Evolutionary conservation across 2,888 invertebrate species (phyloP), one percentile per base, ranked within the genome.

Genomic region (Melolontha melolontha): DNA sequence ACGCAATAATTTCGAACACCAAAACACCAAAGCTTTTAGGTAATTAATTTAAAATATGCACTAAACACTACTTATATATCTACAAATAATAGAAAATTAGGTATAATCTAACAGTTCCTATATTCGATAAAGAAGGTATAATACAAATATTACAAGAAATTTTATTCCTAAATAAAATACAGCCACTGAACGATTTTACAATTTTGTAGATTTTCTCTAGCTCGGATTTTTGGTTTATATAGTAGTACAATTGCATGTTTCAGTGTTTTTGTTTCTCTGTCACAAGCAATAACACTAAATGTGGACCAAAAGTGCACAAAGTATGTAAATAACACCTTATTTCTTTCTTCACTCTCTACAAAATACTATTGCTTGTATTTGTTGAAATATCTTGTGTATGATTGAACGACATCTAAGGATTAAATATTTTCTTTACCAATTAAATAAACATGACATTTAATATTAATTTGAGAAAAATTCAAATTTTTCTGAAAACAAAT

Each of bases 211-310:
- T 39, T 27, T 47, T 62, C 34, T 34, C 29, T 62, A 62, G 59
- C 34, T 47, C 47, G 14, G 47, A 47, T 42, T 62, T 62, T 62
- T 62, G 59, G 59, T 62, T 62, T 62, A 62, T 62, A 62, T 34
- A 47, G 59, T 62, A 62, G 59, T 49, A 49, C 34, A 16, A 54
- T 55, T 71, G 79, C 78, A 79, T 78, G 79, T 78, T 77, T 77
- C 75, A 75, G 76, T 78, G 73, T 77, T 70, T 79, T 73, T 79
- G 71, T 78, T 77, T 78, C 68, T 78, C 73, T 78, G 75, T 77
- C 78, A 74, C 75, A 76, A 77, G 78, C 78, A 76, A 75, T 74
- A 74, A 75, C 76, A 75, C 62, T 66, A 62, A 64, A 67, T 67
- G 66, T 73, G 76, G 78, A 76, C 69, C 71, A 57, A 68, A 73